Conservation (phyloP, 2,797 vertebrate species). For the Rhinoraja longicauda region DNA sequence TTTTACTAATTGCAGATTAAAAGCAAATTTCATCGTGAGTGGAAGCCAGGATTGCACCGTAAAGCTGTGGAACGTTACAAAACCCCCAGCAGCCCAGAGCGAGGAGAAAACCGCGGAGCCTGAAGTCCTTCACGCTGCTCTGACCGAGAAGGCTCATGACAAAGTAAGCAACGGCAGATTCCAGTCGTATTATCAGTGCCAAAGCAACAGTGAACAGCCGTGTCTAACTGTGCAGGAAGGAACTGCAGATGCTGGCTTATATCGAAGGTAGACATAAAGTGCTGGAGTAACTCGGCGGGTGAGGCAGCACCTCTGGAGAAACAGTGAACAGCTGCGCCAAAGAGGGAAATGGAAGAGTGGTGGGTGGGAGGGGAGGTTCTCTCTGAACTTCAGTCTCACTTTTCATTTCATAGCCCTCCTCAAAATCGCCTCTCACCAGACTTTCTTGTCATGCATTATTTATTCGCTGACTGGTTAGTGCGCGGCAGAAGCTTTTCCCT, state of each 20-base stretch:
- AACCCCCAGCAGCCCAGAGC: slow-evolving; percentile 50
- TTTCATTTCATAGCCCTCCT: neutral
- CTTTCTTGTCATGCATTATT: neutral
- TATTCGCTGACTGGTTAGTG: no score
- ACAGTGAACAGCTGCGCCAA: neutral
- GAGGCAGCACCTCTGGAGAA: neutral
- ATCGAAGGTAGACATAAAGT: no score
- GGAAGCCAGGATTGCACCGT: slow-evolving; percentile 92
- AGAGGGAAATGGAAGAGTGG: neutral
- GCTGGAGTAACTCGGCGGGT: no score
- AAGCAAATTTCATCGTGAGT: slow-evolving; percentile 78
- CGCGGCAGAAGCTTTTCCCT: no score
- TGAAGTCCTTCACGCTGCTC: slow-evolving; percentile 55
- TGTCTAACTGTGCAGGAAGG: neutral
- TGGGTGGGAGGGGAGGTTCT: no score
- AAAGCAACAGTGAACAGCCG: neutral
- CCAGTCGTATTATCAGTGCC: neutral
- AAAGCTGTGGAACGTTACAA: slow-evolving; percentile 83
- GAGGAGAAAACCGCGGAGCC: slow-evolving; percentile 41
- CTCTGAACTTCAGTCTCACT: neutral
- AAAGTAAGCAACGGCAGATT: slow-evolving; percentile 58
- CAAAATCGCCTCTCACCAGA: neutral
- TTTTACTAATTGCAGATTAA: slow-evolving; percentile 55
- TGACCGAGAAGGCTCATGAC: slow-evolving; percentile 78
- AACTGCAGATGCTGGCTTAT: no score